Evolutionary conservation across 2,888 invertebrate genomes (phyloP).

Genomic region (Choristoneura rosaceana): DNA sequence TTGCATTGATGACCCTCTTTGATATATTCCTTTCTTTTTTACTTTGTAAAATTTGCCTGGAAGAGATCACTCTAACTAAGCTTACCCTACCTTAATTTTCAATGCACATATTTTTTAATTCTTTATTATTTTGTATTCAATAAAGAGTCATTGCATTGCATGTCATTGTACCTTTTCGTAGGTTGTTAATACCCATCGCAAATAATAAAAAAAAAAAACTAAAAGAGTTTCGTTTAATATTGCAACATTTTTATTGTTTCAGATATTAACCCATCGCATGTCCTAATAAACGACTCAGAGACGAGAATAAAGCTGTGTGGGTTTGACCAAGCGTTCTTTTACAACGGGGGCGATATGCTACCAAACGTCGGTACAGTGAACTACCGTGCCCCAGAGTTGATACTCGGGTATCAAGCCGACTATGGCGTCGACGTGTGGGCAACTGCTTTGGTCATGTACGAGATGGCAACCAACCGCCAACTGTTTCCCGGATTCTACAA

Average conservation of each 20-base stretch:
- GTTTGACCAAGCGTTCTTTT: slow-evolving; percentile 60
- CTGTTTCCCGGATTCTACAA: slow-evolving; percentile 57
- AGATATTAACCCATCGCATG: slow-evolving; percentile 71
- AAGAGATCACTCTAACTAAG: too few species aligned
- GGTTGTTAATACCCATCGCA: neutral
- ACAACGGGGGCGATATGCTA: slow-evolving; percentile 10
- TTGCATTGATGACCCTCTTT: too few species aligned
- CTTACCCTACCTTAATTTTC: too few species aligned
- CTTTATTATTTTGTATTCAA: too few species aligned
- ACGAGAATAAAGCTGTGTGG: slow-evolving; percentile 65
- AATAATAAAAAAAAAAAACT: too few species aligned
- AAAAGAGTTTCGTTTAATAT: neutral
- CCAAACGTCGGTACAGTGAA: slow-evolving; percentile 54
- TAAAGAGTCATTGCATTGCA: too few species aligned
- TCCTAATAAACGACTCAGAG: slow-evolving; percentile 57
- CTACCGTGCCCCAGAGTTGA: slow-evolving; percentile 70
- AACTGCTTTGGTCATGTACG: slow-evolving; percentile 62
- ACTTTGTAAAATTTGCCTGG: too few species aligned
- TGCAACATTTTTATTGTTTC: slow-evolving; percentile 43
- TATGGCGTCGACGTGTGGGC: slow-evolving; percentile 70
- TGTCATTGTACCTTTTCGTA: too few species aligned
- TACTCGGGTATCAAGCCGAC: slow-evolving; percentile 60
- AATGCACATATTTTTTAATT: too few species aligned
- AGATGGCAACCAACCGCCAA: slow-evolving; percentile 61
- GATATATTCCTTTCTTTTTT: too few species aligned